Percentiles rank a stretch among this genome's conserved stretches.
phyloP scores from a whole-genome alignment of 1,140 invertebrate genomes.

The Drosophila tropicalis region DNA sequence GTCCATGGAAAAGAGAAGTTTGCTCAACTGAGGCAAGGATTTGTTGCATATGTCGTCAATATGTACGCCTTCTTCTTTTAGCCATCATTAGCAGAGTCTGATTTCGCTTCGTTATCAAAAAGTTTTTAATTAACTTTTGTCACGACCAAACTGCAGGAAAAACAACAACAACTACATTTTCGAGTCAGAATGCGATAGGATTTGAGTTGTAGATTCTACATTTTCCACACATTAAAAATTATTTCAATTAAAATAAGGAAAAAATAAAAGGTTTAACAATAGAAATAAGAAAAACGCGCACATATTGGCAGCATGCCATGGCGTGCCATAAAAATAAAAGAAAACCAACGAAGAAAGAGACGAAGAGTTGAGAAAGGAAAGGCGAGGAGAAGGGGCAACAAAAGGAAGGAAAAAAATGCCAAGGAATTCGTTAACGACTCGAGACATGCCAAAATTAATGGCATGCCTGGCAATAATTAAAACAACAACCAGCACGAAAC shows the following conservation, averaged over 20 bases:
- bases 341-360: conserved; percentile 30
- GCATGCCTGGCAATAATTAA: conserved; percentile 82
- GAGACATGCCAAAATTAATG: conserved; percentile 82
- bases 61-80: conserved; percentile 32
- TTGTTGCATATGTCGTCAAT: background rate
- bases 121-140: conserved; percentile 82
- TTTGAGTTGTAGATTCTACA: background rate
- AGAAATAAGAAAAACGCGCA: conserved; percentile 33
- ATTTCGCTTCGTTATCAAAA: conserved; percentile 66
- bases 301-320: conserved; percentile 47
- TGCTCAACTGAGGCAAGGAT: background rate
- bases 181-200: conserved; percentile 10
- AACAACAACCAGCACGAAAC: conserved; percentile 68
- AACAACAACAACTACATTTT: background rate
- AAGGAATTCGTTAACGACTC: conserved; percentile 82
- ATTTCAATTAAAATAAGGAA: conserved; percentile 33
- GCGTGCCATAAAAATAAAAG: conserved; percentile 56
- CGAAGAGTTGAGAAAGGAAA: too few species aligned
- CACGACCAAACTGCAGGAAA: conserved; percentile 56
- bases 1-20: too few species aligned
- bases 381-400: conserved; percentile 13
- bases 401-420: conserved; percentile 33
- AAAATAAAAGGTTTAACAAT: conserved; percentile 39
- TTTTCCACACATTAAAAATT: conserved; percentile 11
- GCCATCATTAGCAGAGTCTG: conserved; percentile 28